Percentiles rank a stretch among this genome's conserved stretches.
phyloP scores from a whole-genome alignment of 2,797 vertebrate genomes.

The Oreochromis grahami region DNA sequence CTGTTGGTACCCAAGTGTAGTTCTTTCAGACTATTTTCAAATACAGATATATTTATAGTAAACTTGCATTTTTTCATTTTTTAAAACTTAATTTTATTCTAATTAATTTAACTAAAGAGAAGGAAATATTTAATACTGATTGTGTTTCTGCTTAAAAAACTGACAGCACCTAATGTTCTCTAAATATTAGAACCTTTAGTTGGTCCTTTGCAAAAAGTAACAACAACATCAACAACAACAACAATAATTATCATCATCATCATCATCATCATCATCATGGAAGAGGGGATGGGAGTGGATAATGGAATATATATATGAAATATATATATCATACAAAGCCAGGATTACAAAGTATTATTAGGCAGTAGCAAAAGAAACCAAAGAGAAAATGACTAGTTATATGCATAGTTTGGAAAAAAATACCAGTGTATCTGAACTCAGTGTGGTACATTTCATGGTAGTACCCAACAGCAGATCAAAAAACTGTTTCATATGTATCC shows the following conservation, averaged over 20 bases:
- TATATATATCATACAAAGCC: neutral
- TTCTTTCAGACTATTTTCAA: neutral
- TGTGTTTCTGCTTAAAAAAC: neutral
- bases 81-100: neutral
- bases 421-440: neutral
- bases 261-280: neutral
- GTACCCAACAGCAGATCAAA: neutral
- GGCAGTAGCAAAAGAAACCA: neutral
- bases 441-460: neutral
- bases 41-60: neutral
- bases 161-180: neutral
- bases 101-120: neutral
- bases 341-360: neutral
- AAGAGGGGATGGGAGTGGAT: neutral
- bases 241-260: accelerated
- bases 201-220: neutral
- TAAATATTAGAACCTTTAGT: neutral
- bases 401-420: neutral
- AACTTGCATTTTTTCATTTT: neutral
- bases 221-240: neutral
- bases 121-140: neutral
- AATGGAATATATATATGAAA: neutral
- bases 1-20: neutral
- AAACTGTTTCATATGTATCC: neutral
- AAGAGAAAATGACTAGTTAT: neutral